Evolutionary conservation across 2,113 vertebrate genomes (phyloP), one percentile per base, ranked within the genome.

Genomic region (Anhinga rufa): DNA sequence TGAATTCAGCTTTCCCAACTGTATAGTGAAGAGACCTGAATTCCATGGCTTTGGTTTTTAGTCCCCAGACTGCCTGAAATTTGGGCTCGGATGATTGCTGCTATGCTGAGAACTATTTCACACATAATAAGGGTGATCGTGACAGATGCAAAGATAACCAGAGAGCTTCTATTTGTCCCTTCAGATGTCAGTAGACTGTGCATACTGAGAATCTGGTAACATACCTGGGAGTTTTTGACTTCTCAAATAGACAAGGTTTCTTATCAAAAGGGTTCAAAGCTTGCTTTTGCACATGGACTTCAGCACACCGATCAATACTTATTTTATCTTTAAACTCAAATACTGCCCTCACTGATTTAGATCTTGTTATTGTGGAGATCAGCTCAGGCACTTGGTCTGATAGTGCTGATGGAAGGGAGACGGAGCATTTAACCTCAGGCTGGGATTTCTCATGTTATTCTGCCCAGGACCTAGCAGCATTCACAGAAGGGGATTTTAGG

Each of bases 241-340:
- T 92, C 77, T 92, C 78, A 76, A 26, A 68, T 31, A 89, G 66
- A 71, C 74, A 31, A 49, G 70, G n/a, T 78, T 86, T 79, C 86
- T 91, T 81, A 95, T 87, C 94, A 74, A 20, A 82, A 80, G 51
- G 20, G 44, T 88, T 95, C 88, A 91, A 76, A 89, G 66, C 87
- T 93, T 57, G 68, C 55, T 62, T 83, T 90, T 66, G 72, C 86
- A 46, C 86, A 9, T 80, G 46, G 91, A 49, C 94, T 46, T 92
- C 84, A 74, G 83, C 93, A 72, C 70, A 80, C 89, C 84, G 85
- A 91, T 97, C 96, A 87, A 92, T 95, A 94, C 61, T 57, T 70
- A 78, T 74, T 92, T 97, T 95, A 91, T 95, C 95, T 94, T 84
- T 79, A 86, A 93, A 78, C 88, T 92, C 82, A 58, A 90, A 76